Evolutionary conservation across 2,113 vertebrate species (phyloP).

Genomic region (Gopherus evgoodei): DNA sequence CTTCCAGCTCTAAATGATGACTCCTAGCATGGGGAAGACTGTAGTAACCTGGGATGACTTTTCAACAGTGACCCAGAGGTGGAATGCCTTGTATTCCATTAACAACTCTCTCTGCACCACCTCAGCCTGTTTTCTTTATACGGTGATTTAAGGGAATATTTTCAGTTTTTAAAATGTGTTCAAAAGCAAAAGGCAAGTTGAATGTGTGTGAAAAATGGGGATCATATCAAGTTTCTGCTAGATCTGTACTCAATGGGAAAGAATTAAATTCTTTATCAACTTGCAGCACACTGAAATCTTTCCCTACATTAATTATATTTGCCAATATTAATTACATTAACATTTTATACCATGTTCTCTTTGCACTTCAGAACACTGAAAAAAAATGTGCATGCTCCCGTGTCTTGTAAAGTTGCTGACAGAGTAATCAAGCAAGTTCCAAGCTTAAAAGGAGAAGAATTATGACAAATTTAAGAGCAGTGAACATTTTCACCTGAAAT

Average conservation of each 20-base stretch:
- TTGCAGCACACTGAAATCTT: not conserved
- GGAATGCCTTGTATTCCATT: not conserved
- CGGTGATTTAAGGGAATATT: not conserved
- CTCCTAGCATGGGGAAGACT: too few relatives aligned
- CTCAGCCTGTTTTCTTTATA: not conserved
- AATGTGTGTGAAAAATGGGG: not conserved
- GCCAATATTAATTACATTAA: not conserved
- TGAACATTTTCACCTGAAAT: not conserved
- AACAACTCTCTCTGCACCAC: not conserved
- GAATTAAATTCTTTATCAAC: slow-evolving; percentile 4
- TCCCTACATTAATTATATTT: not conserved
- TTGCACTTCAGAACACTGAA: slow-evolving; percentile 12
- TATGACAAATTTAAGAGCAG: slow-evolving; percentile 1
- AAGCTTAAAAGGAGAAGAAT: slow-evolving; percentile 26
- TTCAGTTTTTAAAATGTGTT: not conserved
- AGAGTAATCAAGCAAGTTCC: slow-evolving; percentile 37
- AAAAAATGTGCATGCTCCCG: slow-evolving; percentile 23
- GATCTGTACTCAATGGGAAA: not conserved
- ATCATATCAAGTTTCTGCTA: not conserved
- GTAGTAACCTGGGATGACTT: too few relatives aligned
- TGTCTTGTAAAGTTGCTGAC: not conserved
- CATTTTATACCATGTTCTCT: not conserved
- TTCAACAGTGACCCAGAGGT: not conserved
- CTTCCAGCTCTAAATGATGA: too few relatives aligned
- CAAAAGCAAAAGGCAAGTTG: not conserved